A percentile compares a stretch with the other conserved stretches of the same genome.
These are phyloP conservation scores for Amphiprion clarkii DNA, from an alignment of 2,797 vertebrate genomes.

Conservation along the genomic window DNA sequence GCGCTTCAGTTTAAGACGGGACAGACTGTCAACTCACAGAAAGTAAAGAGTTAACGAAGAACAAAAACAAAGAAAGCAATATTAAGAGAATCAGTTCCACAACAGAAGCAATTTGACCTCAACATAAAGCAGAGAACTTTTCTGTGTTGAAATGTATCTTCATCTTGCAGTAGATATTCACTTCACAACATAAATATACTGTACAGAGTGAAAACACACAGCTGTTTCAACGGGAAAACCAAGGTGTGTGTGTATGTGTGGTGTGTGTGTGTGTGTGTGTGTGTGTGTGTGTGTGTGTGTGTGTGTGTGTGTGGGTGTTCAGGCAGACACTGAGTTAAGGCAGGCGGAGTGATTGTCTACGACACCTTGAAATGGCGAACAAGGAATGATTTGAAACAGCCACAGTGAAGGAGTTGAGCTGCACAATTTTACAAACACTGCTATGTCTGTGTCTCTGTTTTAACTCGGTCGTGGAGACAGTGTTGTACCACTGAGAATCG, in stretches of 20 bases:
- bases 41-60: slow-evolving; percentile 46
- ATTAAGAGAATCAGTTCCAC: slow-evolving; percentile 74
- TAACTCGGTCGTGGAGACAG: slow-evolving; percentile 1
- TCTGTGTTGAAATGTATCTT: slow-evolving; percentile 66
- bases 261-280: slow-evolving; percentile 23
- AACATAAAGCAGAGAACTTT: slow-evolving; percentile 69
- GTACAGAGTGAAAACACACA: slow-evolving; percentile 71
- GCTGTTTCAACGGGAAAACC: slow-evolving; percentile 50
- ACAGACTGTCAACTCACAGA: slow-evolving; percentile 66
- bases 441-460: slow-evolving; percentile 9
- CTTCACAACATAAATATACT: slow-evolving; percentile 85
- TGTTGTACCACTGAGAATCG: slow-evolving; percentile 14
- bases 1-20: slow-evolving; percentile 55
- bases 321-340: slow-evolving; percentile 73
- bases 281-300: background rate
- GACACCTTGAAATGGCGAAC: slow-evolving; percentile 51
- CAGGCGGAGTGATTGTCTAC: slow-evolving; percentile 79
- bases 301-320: slow-evolving; percentile 8
- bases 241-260: slow-evolving; percentile 23
- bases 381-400: slow-evolving; percentile 35
- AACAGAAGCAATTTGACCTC: slow-evolving; percentile 69
- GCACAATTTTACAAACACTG: slow-evolving; percentile 51
- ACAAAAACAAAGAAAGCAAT: slow-evolving; percentile 57
- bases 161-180: slow-evolving; percentile 74
- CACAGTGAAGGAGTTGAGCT: slow-evolving; percentile 51